Percentiles rank a stretch among this genome's conserved stretches.
Conservation (phyloP, 2,888 invertebrate genomes). For the Magallana nippona region DNA sequence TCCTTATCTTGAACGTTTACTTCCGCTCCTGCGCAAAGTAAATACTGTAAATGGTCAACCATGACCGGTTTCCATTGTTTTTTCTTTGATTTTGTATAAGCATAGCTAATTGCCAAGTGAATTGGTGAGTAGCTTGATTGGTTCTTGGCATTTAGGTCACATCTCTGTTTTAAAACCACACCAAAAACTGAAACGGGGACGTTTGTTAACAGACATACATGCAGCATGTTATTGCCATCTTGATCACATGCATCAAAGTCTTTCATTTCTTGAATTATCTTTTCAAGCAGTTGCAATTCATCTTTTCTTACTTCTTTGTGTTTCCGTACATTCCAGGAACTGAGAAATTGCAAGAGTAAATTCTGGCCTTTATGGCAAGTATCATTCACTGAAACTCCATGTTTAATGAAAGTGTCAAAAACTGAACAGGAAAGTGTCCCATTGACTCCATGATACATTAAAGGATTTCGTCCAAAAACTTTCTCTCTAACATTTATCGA, state of each 20-base stretch:
- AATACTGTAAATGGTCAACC: neutral
- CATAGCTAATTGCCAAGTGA: slow-evolving; percentile 1
- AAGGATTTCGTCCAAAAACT: neutral
- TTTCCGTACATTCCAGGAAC: slow-evolving; percentile 22
- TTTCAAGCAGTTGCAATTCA: neutral
- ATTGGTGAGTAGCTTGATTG: neutral
- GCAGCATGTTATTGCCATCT: neutral
- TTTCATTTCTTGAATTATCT: neutral
- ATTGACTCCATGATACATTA: slow-evolving; percentile 16
- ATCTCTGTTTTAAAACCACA: neutral
- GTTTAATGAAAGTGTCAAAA: neutral
- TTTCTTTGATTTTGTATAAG: slow-evolving; percentile 21
- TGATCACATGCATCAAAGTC: neutral
- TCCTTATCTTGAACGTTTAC: slow-evolving; percentile 1
- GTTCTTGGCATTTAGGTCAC: neutral
- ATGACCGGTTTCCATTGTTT: slow-evolving; percentile 15
- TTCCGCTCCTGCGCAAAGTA: slow-evolving; percentile 1
- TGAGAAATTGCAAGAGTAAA: slow-evolving; percentile 12
- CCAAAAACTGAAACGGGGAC: neutral
- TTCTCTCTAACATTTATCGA: neutral
- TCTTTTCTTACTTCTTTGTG: slow-evolving; percentile 17
- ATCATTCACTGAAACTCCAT: neutral
- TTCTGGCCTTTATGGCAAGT: neutral
- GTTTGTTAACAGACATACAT: slow-evolving; percentile 15
- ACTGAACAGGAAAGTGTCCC: slow-evolving; percentile 6